Base-by-base conservation (phyloP, 1,140 invertebrate genomes). In the Akabosia matsudoensis region DNA sequence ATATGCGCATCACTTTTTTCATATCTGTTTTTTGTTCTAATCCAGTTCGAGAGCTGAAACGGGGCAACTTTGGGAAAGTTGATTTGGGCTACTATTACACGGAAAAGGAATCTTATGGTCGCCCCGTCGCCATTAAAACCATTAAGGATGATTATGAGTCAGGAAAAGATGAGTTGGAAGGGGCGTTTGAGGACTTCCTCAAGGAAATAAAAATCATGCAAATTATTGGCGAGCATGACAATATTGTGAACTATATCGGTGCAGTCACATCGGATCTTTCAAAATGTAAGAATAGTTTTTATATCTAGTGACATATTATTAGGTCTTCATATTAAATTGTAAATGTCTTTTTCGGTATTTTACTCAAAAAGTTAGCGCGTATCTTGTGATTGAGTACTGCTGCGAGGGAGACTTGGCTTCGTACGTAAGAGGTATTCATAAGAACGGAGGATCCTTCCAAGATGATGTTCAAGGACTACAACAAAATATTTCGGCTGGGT, bases 161-260 rank as follows among this genome's bases (percentile, higher is more conserved):
- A 2, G 24, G 31, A 31, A 3, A 67, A 22, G 61, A 61, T 22
- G n/a, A 45, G 26, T 33, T 70, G 16, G 18, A 70, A 10, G 33
- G 30, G 16, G 64, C 22, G 2, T 75, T 75, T 33, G 26, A 22
- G 2, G 18, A 51, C 18, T 70, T 75, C 52, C 34, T 75, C 16
- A 70, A 75, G n/a, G 74, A 75, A 70, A 75, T 75, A 16, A 75
- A 75, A 75, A 75, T 75, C 22, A 37, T 75, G 34, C 74, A 75
- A 52, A 16, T 64, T 70, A 28, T 75, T 18, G 74, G 74, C 30
- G 3, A 31, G 7, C 61, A 67, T 22, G 7, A 4, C 13, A 28
- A 67, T 30, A 30, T 67, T 28, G 61, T 67, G 3, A 31, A 22
- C 1, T 67, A 67, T 31, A 31, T 67, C 28, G 61, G 61, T 30